Base-by-base conservation (phyloP, 2,113 vertebrate genomes). In the Tichodroma muraria region DNA sequence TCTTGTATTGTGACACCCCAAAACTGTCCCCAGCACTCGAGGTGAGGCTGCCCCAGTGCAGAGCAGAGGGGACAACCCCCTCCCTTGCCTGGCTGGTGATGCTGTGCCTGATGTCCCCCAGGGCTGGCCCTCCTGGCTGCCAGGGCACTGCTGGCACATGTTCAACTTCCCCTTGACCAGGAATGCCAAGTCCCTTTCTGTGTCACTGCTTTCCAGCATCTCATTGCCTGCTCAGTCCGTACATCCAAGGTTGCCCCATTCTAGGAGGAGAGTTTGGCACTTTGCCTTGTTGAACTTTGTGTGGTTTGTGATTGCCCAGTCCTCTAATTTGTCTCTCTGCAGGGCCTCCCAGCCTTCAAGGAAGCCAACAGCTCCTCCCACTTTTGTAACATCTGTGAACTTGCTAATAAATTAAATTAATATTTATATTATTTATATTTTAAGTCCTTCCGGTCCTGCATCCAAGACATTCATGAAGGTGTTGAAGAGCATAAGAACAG, bases 331-430 rank as follows among this genome's bases (percentile, higher is more conserved):
- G 33, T 23, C 22, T 52, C 18, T 44, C 15, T 77, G 45, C 45
- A 60, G 38, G 22, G 53, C 27, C 14, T 77, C 33, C 10, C 0
- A 0, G 22, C 44, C 53, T 59, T 68, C 0, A 1, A 52, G 45
- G 45, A 31, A 52, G 18, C 15, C 53, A 33, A 13, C 22, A 69
- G 5, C 45, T 52, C 33, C 54, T 52, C 23, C 37, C 45, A 45
- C 27, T 44, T 60, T 45, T 44, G 6, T 33, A 11, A 53, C 4
- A 23, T 69, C 83, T 60, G 22, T 52, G 27, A 27, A 33, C 12
- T 69, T 60, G 33, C 22, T 68, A n/a, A n/a, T n/a, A n/a, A n/a
- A n/a, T n/a, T n/a, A n/a, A n/a, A n/a, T n/a, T n/a, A n/a, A n/a
- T n/a, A n/a, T n/a, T n/a, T n/a, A n/a, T n/a, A n/a, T n/a, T n/a